Evolutionary conservation across 2,888 invertebrate species (phyloP).

Genomic region (Tipula lateralis): DNA sequence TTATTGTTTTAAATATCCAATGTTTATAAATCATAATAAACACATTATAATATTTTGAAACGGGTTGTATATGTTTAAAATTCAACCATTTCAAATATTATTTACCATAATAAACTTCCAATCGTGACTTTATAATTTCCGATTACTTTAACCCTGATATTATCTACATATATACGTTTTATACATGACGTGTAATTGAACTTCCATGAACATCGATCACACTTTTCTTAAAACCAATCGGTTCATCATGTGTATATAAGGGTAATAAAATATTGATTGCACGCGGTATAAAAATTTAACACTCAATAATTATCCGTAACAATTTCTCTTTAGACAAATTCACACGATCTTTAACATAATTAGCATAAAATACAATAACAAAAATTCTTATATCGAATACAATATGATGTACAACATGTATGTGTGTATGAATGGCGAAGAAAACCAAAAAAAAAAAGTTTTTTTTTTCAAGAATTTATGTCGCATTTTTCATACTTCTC

Average conservation of each 20-base stretch:
- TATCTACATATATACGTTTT: neutral
- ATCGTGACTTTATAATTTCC: neutral
- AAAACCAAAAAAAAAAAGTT: neutral
- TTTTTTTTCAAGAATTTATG: neutral
- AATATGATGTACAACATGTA: too few species aligned
- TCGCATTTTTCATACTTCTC: conserved; percentile 24
- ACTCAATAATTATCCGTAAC: conserved; percentile 11
- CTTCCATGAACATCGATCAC: neutral
- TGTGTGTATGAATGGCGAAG: neutral
- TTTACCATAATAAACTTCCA: neutral
- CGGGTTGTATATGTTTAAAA: neutral
- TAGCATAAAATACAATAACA: neutral
- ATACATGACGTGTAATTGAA: neutral
- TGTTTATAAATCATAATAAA: neutral
- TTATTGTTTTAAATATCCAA: neutral
- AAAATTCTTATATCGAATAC: neutral
- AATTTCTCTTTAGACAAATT: neutral
- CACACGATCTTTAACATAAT: conserved; percentile 19
- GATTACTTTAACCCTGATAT: neutral
- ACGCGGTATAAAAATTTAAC: neutral
- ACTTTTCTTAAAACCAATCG: neutral
- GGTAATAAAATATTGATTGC: neutral
- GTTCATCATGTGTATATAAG: neutral
- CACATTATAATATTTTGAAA: neutral
- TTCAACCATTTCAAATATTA: neutral